Percentiles rank a stretch among this genome's conserved stretches.
phyloP scores from a whole-genome alignment of 2,113 vertebrate genomes.

The Madoqua kirkii region DNA sequence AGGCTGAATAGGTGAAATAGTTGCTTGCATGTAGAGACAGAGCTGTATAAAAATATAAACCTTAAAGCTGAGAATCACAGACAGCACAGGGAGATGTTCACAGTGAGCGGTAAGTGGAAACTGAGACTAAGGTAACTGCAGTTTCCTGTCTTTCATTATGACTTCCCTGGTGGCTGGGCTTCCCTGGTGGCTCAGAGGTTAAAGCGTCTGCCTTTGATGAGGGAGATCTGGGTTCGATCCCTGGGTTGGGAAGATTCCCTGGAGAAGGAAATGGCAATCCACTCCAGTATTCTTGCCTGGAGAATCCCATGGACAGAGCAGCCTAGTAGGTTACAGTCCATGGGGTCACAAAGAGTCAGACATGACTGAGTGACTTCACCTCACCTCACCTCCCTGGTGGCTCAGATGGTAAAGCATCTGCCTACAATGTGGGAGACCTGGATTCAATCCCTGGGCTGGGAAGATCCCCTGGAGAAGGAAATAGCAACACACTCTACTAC shows the following conservation, averaged over 20 bases:
- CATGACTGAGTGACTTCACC: no score
- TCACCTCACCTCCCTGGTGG: no score
- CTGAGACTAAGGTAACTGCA: not conserved
- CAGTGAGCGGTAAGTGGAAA: not conserved
- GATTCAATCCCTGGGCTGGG: not conserved
- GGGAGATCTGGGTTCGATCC: no score
- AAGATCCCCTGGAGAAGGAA: not conserved
- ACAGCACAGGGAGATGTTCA: not conserved
- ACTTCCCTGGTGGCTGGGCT: no score
- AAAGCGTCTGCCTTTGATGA: no score
- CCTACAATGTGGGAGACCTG: not conserved
- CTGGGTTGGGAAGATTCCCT: no score
- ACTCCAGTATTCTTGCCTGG: no score
- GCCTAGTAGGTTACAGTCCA: no score
- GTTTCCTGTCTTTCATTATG: not conserved
- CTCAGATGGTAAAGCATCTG: not conserved
- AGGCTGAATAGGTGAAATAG: not conserved
- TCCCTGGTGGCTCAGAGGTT: no score
- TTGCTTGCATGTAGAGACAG: not conserved
- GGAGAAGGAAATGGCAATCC: no score
- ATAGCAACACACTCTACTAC: not conserved
- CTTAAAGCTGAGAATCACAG: not conserved
- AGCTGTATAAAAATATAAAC: not conserved
- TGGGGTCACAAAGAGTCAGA: no score
- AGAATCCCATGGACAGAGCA: no score